phyloP scores from a whole-genome alignment of 1,140 invertebrate genomes.

The Elysia chlorotica region DNA sequence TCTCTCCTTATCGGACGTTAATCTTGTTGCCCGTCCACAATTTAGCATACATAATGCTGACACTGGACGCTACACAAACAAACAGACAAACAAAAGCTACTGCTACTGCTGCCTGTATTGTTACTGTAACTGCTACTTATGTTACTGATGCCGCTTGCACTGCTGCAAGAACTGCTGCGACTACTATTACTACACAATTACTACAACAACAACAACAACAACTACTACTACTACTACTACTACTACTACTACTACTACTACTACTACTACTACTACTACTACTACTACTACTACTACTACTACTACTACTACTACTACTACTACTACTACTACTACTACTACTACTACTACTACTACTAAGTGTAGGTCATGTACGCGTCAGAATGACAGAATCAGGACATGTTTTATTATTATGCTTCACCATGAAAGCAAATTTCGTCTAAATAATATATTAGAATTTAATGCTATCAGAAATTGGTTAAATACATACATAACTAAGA shows the following conservation, averaged over 20 bases:
- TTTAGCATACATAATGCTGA: too few species aligned
- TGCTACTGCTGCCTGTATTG: background rate
- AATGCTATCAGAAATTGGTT: too few species aligned
- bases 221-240: conserved; percentile 12
- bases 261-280: background rate
- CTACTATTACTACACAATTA: conserved; percentile 2
- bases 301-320: background rate
- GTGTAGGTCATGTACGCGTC: too few species aligned
- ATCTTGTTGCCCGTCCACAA: too few species aligned
- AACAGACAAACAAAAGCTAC: too few species aligned
- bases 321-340: background rate
- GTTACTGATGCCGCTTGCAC: background rate
- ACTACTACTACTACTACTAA: background rate
- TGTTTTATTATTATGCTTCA: too few species aligned
- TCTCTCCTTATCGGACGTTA: too few species aligned
- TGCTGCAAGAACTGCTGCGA: background rate
- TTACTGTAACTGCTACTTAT: background rate
- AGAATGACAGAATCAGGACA: too few species aligned
- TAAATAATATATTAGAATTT: too few species aligned
- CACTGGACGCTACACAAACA: too few species aligned
- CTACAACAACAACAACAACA: background rate
- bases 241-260: background rate
- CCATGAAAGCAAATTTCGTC: too few species aligned
- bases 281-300: background rate
- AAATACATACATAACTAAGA: too few species aligned